Conservation (phyloP, 2,888 invertebrate genomes). For the Melieria crassipennis region DNA sequence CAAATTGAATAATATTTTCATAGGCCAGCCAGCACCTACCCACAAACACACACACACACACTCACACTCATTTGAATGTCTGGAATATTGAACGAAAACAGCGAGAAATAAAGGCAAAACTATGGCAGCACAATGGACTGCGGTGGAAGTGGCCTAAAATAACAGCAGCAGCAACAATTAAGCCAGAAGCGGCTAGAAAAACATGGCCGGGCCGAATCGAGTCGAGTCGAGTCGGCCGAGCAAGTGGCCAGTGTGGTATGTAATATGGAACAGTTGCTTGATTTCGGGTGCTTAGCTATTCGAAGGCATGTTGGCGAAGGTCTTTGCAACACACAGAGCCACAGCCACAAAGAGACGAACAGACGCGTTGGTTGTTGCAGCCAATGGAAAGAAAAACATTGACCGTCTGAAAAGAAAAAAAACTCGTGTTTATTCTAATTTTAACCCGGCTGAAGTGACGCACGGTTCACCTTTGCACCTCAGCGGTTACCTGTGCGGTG, state of each 20-base stretch:
- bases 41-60: conserved; percentile 27
- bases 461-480: background rate
- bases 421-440: conserved; percentile 58
- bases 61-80: conserved; percentile 7
- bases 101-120: conserved; percentile 6
- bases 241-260: background rate
- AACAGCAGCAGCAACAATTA: conserved; percentile 43
- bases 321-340: conserved; percentile 2
- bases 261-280: conserved; percentile 34
- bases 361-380: conserved; percentile 1
- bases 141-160: conserved; percentile 51
- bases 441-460: conserved; percentile 56
- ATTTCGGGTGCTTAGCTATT: conserved; percentile 26
- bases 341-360: conserved; percentile 16
- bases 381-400: background rate
- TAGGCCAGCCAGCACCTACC: conserved; percentile 41
- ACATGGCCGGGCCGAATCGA: conserved; percentile 49
- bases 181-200: conserved; percentile 43
- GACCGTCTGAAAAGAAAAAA: conserved; percentile 16
- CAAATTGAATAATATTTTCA: conserved; percentile 58
- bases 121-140: conserved; percentile 2
- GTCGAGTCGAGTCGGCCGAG: background rate
- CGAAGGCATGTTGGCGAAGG: conserved; percentile 21
- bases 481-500: conserved; percentile 6
- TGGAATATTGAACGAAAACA: background rate